Conservation (phyloP, 2,797 vertebrate genomes). For the Xyrichtys novacula region DNA sequence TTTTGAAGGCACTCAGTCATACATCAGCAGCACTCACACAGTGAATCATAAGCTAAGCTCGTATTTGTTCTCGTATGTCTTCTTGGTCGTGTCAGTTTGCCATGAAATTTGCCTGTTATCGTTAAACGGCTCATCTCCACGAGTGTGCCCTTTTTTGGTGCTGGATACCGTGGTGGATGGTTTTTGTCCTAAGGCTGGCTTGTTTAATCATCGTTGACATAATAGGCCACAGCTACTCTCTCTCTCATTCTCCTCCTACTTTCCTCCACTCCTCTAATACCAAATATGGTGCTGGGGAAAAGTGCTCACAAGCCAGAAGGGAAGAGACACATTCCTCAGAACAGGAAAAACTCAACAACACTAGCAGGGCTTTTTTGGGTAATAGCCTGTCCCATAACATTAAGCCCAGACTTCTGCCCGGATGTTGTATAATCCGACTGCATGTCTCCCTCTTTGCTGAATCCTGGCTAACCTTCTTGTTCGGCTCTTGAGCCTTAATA, state of each 20-base stretch:
- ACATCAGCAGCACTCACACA: constrained; percentile 18
- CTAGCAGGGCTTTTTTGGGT: constrained; percentile 50
- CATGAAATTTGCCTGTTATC: constrained; percentile 69
- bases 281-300: constrained; percentile 89
- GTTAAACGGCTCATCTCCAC: constrained; percentile 49
- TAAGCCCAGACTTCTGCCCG: constrained; percentile 2
- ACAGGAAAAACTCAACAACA: constrained; percentile 79
- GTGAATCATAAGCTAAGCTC: constrained; percentile 19
- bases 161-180: constrained; percentile 51
- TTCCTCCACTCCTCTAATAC: constrained; percentile 83
- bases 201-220: constrained; percentile 82
- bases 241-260: constrained; percentile 74
- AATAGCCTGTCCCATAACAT: constrained; percentile 40
- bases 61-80: constrained; percentile 25
- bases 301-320: constrained; percentile 75
- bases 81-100: constrained; percentile 48
- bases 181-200: constrained; percentile 68
- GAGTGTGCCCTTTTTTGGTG: constrained; percentile 81
- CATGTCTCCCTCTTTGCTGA: neutral
- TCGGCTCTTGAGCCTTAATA: constrained; percentile 13
- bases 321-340: constrained; percentile 86
- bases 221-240: constrained; percentile 70
- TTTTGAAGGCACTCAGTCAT: constrained; percentile 41
- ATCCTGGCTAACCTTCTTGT: constrained; percentile 1
- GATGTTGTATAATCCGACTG: constrained; percentile 46